These are phyloP conservation scores for Helogale parvula DNA, from an alignment of 2,113 vertebrate genomes.

Conservation along the genomic window DNA sequence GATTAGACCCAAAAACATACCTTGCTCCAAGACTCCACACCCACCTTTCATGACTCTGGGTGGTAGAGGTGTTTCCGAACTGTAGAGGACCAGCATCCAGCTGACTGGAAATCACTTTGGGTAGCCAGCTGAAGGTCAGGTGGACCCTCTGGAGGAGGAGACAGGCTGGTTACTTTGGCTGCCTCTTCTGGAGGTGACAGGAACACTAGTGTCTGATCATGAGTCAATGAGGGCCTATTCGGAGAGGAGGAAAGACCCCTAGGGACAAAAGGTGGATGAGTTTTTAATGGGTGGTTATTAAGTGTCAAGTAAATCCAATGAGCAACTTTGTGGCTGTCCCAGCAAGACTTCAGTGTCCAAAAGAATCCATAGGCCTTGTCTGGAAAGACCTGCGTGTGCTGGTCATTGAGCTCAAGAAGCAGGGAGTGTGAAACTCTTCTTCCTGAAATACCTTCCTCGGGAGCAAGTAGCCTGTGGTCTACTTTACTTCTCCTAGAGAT, in stretches of 20 bases:
- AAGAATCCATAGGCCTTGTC: background rate
- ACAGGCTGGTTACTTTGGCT: background rate
- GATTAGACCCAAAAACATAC: background rate
- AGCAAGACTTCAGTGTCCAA: background rate
- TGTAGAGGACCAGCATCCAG: background rate
- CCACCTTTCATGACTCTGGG: background rate
- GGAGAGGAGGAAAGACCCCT: background rate
- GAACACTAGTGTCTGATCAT: background rate
- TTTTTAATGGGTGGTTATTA: conserved; percentile 59
- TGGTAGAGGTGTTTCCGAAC: background rate
- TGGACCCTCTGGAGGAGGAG: background rate
- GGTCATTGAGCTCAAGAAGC: background rate
- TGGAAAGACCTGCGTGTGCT: background rate
- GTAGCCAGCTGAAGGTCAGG: background rate
- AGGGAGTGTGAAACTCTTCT: background rate
- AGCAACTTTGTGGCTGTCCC: background rate
- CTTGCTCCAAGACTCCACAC: background rate
- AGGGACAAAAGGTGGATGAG: conserved; percentile 22
- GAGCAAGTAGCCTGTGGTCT: background rate
- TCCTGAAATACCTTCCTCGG: background rate
- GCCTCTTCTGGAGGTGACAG: background rate
- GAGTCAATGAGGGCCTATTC: background rate
- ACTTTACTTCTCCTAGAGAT: background rate
- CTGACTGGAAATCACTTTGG: background rate
- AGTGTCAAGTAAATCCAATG: conserved; percentile 63